These are phyloP conservation scores for Cryptoblepharus egeriae DNA, from an alignment of 2,797 vertebrate species.

Conservation along the genomic window DNA sequence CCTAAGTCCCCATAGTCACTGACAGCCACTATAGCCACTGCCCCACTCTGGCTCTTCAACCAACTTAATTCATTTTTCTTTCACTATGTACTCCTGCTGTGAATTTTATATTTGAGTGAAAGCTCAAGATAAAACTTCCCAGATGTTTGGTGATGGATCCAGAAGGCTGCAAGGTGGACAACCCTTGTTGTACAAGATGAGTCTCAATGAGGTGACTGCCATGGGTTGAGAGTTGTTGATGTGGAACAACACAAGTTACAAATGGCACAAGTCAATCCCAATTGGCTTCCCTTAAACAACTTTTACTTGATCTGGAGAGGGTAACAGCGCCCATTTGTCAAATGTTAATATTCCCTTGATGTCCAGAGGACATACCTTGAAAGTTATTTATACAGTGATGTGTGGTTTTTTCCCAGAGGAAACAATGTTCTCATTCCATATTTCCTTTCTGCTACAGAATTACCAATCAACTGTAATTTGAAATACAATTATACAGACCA, in stretches of 20 bases:
- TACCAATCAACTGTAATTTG: constrained; percentile 70
- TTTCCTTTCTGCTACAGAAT: constrained; percentile 61
- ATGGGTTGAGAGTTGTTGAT: neutral
- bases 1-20: too few relatives aligned
- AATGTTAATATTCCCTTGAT: constrained; percentile 73
- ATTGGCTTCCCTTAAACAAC: constrained; percentile 51
- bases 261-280: neutral
- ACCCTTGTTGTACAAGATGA: neutral
- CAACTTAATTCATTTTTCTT: too few relatives aligned
- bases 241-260: neutral
- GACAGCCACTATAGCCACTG: too few relatives aligned
- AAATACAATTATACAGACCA: constrained; percentile 74
- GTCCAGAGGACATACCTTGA: constrained; percentile 75
- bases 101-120: too few relatives aligned
- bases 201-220: neutral
- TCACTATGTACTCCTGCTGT: too few relatives aligned
- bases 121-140: too few relatives aligned
- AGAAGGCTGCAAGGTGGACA: too few relatives aligned
- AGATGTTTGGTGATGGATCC: neutral
- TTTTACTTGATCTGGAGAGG: constrained; percentile 58
- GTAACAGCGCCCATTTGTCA: constrained; percentile 61
- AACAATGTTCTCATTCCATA: constrained; percentile 66
- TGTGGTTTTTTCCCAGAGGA: constrained; percentile 31
- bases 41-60: too few relatives aligned
- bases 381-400: constrained; percentile 67